phyloP scores from a whole-genome alignment of 2,888 invertebrate species.

The Orthonevra nobilis region DNA sequence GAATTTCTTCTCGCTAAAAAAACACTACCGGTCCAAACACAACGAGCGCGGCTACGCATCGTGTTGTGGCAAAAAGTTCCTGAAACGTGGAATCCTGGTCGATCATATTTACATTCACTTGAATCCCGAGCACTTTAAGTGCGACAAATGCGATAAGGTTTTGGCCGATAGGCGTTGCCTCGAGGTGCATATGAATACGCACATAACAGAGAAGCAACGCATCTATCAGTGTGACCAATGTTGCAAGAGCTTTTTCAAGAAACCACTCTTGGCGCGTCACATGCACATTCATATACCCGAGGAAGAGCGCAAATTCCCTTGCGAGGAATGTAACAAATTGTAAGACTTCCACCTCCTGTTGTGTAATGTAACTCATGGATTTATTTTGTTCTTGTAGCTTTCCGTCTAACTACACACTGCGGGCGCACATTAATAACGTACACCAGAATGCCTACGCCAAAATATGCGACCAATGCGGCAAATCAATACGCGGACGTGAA shows the following conservation, averaged over 20 bases:
- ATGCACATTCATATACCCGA: conserved; percentile 76
- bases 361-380: neutral
- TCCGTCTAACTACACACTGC: conserved; percentile 74
- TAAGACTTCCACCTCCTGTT: conserved; percentile 55
- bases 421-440: conserved; percentile 75
- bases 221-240: conserved; percentile 76
- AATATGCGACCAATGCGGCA: conserved; percentile 78
- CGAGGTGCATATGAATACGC: conserved; percentile 75
- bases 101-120: conserved; percentile 77
- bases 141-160: conserved; percentile 74
- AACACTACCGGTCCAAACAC: conserved; percentile 74
- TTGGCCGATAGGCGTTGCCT: conserved; percentile 75
- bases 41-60: conserved; percentile 75
- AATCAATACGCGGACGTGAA: conserved; percentile 75
- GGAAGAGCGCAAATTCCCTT: conserved; percentile 74
- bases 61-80: conserved; percentile 77
- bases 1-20: conserved; percentile 73
- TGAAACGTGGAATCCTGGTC: conserved; percentile 75
- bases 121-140: conserved; percentile 77
- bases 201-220: conserved; percentile 74
- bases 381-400: conserved; percentile 71
- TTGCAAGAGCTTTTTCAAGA: conserved; percentile 76
- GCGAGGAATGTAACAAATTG: conserved; percentile 75
- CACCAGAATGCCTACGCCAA: conserved; percentile 76
- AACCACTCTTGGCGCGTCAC: conserved; percentile 75